Conservation (phyloP, 23 tunicate species). For the Ciona savignyi region DNA sequence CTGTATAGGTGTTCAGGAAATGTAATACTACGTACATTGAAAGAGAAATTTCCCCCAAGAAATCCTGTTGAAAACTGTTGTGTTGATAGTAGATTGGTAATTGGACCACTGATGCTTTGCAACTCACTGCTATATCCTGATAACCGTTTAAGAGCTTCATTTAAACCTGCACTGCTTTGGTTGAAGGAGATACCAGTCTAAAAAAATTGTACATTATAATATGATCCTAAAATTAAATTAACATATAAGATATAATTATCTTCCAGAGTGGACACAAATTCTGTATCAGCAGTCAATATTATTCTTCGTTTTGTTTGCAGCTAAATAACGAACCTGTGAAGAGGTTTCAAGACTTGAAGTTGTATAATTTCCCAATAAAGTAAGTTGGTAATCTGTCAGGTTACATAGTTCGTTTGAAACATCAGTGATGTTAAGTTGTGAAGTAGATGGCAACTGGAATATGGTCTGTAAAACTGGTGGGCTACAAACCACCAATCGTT, state of each 20-base stretch:
- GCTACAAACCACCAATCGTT: neutral
- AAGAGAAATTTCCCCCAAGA: neutral
- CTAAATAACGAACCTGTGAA: neutral
- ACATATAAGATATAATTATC: too few relatives aligned
- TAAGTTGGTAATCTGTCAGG: conserved; percentile 15
- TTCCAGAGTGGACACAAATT: too few relatives aligned
- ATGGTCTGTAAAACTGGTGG: neutral
- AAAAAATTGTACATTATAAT: too few relatives aligned
- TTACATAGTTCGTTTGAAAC: conserved; percentile 30
- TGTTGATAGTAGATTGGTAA: neutral
- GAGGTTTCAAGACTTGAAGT: neutral
- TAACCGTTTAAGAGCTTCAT: neutral
- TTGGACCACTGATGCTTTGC: neutral
- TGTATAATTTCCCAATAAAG: neutral
- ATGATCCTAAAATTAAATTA: too few relatives aligned
- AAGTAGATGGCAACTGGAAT: neutral
- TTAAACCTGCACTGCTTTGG: neutral
- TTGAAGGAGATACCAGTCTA: neutral
- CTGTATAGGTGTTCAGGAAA: too few relatives aligned
- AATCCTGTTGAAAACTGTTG: neutral
- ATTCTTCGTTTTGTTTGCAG: too few relatives aligned
- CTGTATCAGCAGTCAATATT: too few relatives aligned
- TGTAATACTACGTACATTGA: neutral
- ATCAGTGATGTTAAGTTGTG: neutral
- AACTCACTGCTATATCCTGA: neutral